Percentiles rank a stretch among this genome's conserved stretches.
phyloP scores from a whole-genome alignment of 2,113 vertebrate genomes.

The Sceloporus tristichus region DNA sequence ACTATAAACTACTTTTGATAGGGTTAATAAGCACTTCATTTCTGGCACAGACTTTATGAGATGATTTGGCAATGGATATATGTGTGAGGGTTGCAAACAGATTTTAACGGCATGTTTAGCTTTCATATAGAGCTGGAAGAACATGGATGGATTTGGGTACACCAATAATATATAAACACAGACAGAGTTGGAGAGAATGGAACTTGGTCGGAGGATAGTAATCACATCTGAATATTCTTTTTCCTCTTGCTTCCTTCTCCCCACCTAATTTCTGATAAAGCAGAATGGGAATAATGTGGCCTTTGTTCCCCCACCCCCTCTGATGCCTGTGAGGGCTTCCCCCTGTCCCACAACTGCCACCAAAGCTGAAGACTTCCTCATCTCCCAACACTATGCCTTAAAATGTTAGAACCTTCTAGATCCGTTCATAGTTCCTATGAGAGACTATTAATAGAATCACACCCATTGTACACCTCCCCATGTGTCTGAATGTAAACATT shows the following conservation, averaged over 20 bases:
- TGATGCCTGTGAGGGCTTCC: background rate
- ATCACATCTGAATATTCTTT: background rate
- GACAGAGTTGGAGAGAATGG: background rate
- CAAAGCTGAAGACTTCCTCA: too few relatives aligned
- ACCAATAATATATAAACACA: background rate
- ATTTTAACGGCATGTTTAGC: background rate
- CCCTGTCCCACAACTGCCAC: too few relatives aligned
- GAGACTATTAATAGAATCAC: too few relatives aligned
- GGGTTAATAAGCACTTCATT: background rate
- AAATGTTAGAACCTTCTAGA: too few relatives aligned
- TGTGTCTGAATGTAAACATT: too few relatives aligned
- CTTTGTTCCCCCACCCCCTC: too few relatives aligned
- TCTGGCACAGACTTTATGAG: too few relatives aligned
- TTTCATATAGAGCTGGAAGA: background rate
- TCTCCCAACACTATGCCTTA: too few relatives aligned
- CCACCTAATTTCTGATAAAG: background rate
- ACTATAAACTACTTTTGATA: background rate
- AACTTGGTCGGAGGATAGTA: background rate
- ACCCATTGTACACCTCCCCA: too few relatives aligned
- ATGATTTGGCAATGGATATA: background rate
- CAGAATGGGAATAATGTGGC: too few relatives aligned
- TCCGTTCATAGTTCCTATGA: too few relatives aligned
- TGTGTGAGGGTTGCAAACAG: background rate
- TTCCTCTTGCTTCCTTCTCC: too few relatives aligned
- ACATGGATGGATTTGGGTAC: background rate